phyloP scores from a whole-genome alignment of 2,888 invertebrate species.

The Temnothorax unifasciatus region DNA sequence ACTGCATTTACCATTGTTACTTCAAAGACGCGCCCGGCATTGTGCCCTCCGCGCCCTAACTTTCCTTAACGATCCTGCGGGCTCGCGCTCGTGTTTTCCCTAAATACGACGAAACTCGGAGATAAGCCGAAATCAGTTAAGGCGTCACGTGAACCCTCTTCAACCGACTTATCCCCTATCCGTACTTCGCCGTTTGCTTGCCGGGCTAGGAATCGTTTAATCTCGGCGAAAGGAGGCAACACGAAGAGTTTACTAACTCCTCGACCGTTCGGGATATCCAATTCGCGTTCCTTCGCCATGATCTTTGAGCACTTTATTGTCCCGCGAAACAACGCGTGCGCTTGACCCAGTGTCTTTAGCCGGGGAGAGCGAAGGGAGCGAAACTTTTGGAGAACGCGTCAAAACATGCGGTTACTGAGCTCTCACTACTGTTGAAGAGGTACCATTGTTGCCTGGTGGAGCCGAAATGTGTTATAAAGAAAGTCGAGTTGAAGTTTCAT shows the following conservation, averaged over 20 bases:
- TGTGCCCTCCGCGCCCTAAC: constrained; percentile 68
- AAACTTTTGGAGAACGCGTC: constrained; percentile 32
- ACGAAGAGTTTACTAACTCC: constrained; percentile 60
- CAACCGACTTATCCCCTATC: constrained; percentile 37
- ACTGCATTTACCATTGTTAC: constrained; percentile 80
- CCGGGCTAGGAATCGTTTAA: constrained; percentile 70
- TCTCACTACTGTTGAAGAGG: background rate
- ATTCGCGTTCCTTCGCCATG: constrained; percentile 42
- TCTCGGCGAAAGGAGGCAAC: constrained; percentile 54
- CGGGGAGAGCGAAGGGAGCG: background rate
- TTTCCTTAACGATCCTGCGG: constrained; percentile 79
- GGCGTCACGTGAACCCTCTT: constrained; percentile 65
- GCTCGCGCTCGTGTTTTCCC: constrained; percentile 72
- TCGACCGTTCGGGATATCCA: constrained; percentile 36
- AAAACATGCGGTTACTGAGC: background rate
- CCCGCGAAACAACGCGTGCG: constrained; percentile 5
- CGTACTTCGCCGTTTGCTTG: constrained; percentile 53
- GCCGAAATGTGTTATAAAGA: background rate
- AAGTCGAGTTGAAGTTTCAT: constrained; percentile 21
- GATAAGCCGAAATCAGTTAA: constrained; percentile 77
- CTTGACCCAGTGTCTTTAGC: constrained; percentile 30
- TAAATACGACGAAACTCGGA: constrained; percentile 75
- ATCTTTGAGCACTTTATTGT: constrained; percentile 46
- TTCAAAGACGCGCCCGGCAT: constrained; percentile 70
- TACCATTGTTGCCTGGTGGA: background rate